Percentiles rank a stretch among this genome's conserved stretches.
These are phyloP conservation scores for Cranoglanis bouderius DNA, from an alignment of 2,113 vertebrate species.

Conservation along the genomic window DNA sequence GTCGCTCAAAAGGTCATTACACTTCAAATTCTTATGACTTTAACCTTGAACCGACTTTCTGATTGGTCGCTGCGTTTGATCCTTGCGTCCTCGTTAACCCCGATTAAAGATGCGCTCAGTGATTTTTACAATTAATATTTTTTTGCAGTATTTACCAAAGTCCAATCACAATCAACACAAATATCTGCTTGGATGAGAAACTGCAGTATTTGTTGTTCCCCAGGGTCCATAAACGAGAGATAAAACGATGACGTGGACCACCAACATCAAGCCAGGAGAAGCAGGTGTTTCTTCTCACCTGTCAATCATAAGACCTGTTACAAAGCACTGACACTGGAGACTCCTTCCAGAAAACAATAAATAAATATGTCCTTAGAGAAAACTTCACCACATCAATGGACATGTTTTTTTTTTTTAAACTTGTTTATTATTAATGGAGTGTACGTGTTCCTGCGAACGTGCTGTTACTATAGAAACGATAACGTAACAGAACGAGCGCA, in stretches of 20 bases:
- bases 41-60: slow-evolving; percentile 13
- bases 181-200: not conserved
- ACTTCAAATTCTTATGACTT: not conserved
- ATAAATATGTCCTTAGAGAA: not conserved
- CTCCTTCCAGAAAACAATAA: not conserved
- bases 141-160: not conserved
- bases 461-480: too few relatives aligned
- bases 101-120: not conserved
- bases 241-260: not conserved
- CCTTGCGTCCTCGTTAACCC: not conserved
- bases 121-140: not conserved
- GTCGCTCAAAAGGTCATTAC: not conserved
- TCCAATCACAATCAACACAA: not conserved
- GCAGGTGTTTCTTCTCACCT: not conserved
- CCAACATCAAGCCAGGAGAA: not conserved
- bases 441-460: not conserved
- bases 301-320: not conserved
- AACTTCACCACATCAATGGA: too few relatives aligned
- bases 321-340: not conserved
- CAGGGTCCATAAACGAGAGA: not conserved
- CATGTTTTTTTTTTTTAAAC: not conserved
- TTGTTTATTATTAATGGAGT: not conserved
- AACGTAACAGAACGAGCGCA: too few relatives aligned
- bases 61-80: not conserved
- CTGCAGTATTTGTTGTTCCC: not conserved